Percentiles rank a stretch among this genome's conserved stretches.
These are phyloP conservation scores for Leptopilina myrica DNA, from an alignment of 2,888 invertebrate species.

Conservation along the genomic window DNA sequence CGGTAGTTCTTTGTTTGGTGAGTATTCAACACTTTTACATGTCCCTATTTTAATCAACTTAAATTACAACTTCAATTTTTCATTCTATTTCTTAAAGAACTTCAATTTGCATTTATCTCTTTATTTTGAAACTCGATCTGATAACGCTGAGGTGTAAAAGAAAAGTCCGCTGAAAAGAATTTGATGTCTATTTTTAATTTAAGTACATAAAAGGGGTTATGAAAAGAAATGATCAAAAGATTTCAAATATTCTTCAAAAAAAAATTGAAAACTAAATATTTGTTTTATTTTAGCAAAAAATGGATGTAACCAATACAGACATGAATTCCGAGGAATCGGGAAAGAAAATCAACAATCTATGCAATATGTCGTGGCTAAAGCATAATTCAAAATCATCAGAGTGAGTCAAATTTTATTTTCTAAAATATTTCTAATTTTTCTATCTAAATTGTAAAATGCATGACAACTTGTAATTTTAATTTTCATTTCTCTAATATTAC, in stretches of 20 bases:
- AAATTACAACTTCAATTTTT: not conserved
- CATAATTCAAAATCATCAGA: not conserved
- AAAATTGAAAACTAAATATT: not conserved
- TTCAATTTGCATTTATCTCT: not conserved
- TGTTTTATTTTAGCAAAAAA: not conserved
- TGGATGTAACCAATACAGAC: not conserved
- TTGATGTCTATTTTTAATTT: no score
- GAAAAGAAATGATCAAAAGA: no score
- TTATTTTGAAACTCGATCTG: not conserved
- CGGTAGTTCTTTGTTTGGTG: not conserved
- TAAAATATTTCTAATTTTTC: not conserved
- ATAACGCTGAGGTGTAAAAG: not conserved
- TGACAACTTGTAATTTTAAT: not conserved
- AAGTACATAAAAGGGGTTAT: no score
- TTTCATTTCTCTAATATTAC: not conserved
- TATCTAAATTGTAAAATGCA: not conserved
- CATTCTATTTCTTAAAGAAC: no score
- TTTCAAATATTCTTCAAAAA: no score
- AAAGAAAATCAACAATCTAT: slow-evolving; percentile 6
- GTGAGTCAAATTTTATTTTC: not conserved
- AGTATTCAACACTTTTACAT: not conserved
- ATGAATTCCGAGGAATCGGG: not conserved
- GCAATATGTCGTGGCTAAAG: slow-evolving; percentile 17
- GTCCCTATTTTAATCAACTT: not conserved
- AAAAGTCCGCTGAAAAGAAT: not conserved